Percentiles rank a stretch among this genome's conserved stretches.
phyloP scores from a whole-genome alignment of 2,113 vertebrate genomes.

The Ctenomys sociabilis region DNA sequence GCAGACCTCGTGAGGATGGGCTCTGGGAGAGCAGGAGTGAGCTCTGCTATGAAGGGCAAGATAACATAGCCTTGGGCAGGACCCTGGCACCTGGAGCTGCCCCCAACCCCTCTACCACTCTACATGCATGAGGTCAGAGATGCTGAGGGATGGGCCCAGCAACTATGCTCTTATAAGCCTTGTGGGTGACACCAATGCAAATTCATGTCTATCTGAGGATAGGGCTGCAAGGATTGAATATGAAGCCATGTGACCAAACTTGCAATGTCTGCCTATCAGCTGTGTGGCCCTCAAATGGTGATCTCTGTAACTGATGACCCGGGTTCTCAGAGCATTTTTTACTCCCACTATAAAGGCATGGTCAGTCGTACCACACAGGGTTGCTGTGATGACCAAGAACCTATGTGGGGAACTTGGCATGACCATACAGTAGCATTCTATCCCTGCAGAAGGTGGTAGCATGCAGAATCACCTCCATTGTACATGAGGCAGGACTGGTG shows the following conservation, averaged over 20 bases:
- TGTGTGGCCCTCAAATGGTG: not conserved
- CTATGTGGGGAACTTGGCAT: fast-evolving
- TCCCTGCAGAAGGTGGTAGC: not conserved
- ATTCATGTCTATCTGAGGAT: not conserved
- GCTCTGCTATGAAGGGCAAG: too few species aligned
- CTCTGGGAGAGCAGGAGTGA: too few species aligned
- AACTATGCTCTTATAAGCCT: not conserved
- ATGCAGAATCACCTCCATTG: not conserved
- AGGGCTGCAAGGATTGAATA: not conserved
- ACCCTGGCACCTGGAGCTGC: not conserved
- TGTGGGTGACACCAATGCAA: not conserved
- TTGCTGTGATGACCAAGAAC: not conserved
- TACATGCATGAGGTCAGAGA: not conserved
- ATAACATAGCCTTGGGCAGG: not conserved
- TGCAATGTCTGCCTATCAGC: not conserved
- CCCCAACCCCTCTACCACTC: too few species aligned
- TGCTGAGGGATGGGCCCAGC: not conserved
- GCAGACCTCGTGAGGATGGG: not conserved
- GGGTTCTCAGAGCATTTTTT: not conserved
- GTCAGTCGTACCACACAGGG: not conserved
- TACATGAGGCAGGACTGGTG: not conserved
- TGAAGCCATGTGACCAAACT: not conserved
- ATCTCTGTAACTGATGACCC: not conserved
- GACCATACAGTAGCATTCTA: not conserved
- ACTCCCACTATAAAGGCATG: not conserved